phyloP scores from a whole-genome alignment of 30 jellyfish, hydroid and myxozoan genomes.

The Pelagia noctiluca region DNA sequence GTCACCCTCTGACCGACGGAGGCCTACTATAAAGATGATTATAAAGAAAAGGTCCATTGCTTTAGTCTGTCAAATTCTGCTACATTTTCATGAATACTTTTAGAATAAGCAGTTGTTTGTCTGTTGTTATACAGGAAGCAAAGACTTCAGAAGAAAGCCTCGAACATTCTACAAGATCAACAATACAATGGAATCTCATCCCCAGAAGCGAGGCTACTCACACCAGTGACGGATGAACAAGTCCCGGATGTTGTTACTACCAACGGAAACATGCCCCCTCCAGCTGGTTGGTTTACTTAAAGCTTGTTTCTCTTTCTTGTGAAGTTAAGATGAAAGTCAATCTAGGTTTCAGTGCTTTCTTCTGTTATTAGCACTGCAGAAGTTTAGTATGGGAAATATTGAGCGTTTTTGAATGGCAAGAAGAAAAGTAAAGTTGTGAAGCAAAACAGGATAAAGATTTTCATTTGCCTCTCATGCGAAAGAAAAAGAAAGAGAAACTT shows the following conservation, averaged over 20 bases:
- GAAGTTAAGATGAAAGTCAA: no score
- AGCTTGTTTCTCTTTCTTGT: neutral
- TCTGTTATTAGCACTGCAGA: no score
- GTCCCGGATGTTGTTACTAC: constrained; percentile 74
- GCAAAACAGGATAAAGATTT: no score
- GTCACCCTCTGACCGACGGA: no score
- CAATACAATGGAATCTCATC: constrained; percentile 36
- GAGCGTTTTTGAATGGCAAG: no score
- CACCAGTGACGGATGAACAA: constrained; percentile 48
- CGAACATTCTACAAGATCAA: neutral
- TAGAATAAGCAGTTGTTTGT: neutral
- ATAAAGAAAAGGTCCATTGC: no score
- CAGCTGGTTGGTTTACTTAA: constrained; percentile 3
- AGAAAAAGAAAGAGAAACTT: no score
- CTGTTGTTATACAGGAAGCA: constrained; percentile 10
- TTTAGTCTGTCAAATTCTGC: neutral
- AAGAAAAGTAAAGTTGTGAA: no score
- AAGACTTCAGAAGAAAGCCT: constrained; percentile 36
- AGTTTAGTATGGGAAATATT: no score
- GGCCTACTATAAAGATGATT: no score
- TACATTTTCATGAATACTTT: neutral
- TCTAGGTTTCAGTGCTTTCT: no score
- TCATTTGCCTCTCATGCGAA: no score
- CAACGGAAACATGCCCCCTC: constrained; percentile 54
- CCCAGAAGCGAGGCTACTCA: constrained; percentile 41